Percentiles rank a stretch among this genome's conserved stretches.
phyloP scores from a whole-genome alignment of 1,140 invertebrate species.

The Calephelis nemesis region DNA sequence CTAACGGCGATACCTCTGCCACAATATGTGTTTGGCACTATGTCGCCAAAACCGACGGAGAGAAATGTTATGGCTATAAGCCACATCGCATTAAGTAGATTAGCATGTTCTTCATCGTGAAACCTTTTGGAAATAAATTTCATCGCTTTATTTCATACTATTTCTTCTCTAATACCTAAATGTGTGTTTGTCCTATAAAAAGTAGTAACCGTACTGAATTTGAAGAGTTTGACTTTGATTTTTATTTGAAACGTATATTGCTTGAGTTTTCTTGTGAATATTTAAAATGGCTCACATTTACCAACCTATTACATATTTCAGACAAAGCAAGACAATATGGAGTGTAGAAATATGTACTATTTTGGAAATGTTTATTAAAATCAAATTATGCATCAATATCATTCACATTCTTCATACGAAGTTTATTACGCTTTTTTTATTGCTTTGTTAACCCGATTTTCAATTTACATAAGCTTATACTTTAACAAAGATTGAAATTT shows the following conservation, averaged over 20 bases:
- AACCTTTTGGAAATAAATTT: slow-evolving; percentile 85
- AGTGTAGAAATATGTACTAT: background rate
- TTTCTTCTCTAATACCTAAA: slow-evolving; percentile 33
- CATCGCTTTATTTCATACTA: slow-evolving; percentile 57
- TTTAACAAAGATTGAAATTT: too few species aligned
- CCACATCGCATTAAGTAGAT: slow-evolving; percentile 99
- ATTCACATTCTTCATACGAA: too few species aligned
- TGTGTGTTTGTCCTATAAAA: slow-evolving; percentile 41
- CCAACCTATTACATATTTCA: slow-evolving; percentile 51
- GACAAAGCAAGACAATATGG: slow-evolving; percentile 52
- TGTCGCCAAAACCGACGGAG: slow-evolving; percentile 99
- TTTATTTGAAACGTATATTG: slow-evolving; percentile 60
- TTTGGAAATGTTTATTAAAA: too few species aligned
- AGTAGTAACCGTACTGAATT: slow-evolving; percentile 26
- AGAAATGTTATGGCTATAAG: slow-evolving; percentile 99
- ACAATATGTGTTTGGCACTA: slow-evolving; percentile 99
- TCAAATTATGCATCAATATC: too few species aligned
- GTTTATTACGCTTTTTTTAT: too few species aligned
- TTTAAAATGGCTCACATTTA: slow-evolving; percentile 79
- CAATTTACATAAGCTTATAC: too few species aligned
- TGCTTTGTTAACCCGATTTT: too few species aligned
- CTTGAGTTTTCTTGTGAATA: slow-evolving; percentile 57
- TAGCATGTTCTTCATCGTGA: slow-evolving; percentile 98
- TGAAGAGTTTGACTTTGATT: slow-evolving; percentile 79
- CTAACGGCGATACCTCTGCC: slow-evolving; percentile 98